phyloP scores from a whole-genome alignment of 2,797 vertebrate species.

The Urocyon cinereoargenteus region DNA sequence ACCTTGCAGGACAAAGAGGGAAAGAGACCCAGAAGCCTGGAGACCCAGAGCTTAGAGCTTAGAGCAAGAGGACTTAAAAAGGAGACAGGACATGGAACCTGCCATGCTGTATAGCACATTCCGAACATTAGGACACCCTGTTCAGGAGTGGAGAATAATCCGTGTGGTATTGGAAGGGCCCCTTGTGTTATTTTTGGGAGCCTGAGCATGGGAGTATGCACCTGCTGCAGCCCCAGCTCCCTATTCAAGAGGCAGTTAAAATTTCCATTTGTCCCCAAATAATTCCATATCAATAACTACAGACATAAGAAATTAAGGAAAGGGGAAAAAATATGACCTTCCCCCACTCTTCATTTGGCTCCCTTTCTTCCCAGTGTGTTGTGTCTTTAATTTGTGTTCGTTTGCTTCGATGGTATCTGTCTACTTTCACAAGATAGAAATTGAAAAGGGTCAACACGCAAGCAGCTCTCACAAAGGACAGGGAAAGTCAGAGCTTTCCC shows the following conservation, averaged over 20 bases:
- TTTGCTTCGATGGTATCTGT: neutral
- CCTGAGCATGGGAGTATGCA: neutral
- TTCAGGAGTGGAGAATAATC: neutral
- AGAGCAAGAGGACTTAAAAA: neutral
- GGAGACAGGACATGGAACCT: neutral
- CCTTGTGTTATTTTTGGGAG: neutral
- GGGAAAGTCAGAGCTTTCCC: neutral
- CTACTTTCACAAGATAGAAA: neutral
- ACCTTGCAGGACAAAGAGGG: neutral
- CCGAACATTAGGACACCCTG: neutral
- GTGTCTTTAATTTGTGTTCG: neutral
- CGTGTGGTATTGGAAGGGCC: neutral
- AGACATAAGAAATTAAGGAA: slow-evolving; percentile 36
- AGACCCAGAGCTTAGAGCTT: neutral
- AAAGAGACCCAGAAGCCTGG: neutral
- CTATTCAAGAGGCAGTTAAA: neutral
- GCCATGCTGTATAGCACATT: neutral
- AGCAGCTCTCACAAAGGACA: neutral
- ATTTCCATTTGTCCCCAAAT: neutral
- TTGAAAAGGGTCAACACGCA: neutral
- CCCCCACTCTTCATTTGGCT: neutral
- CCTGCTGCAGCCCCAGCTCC: neutral
- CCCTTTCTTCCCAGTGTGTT: slow-evolving; percentile 4
- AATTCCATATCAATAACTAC: neutral
- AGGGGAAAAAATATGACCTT: neutral